phyloP scores from a whole-genome alignment of 2,888 invertebrate species.

The Melinaea marsaeus region DNA sequence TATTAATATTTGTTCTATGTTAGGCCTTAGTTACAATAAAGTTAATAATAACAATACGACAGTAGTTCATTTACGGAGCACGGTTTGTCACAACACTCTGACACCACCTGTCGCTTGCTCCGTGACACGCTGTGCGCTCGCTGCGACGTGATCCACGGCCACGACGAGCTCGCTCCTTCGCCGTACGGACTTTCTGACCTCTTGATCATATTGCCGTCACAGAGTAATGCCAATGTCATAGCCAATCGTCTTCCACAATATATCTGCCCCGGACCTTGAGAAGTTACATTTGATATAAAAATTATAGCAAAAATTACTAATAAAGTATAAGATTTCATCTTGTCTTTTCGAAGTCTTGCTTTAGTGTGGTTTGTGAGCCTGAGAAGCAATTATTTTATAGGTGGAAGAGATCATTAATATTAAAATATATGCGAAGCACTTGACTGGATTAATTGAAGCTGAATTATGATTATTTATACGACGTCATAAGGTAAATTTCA shows the following conservation, averaged over 20 bases:
- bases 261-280: constrained; percentile 25
- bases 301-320: constrained; percentile 9
- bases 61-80: constrained; percentile 33
- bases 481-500: no score
- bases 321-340: constrained; percentile 14
- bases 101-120: constrained; percentile 39
- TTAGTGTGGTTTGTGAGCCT: background rate
- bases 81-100: constrained; percentile 45
- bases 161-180: constrained; percentile 12
- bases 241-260: constrained; percentile 37
- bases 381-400: background rate
- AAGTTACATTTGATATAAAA: constrained; percentile 5
- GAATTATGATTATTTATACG: background rate
- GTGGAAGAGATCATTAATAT: background rate
- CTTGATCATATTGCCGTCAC: constrained; percentile 28
- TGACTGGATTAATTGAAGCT: background rate
- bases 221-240: constrained; percentile 28
- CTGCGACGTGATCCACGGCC: constrained; percentile 37
- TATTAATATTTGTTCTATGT: no score
- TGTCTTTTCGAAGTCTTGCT: background rate
- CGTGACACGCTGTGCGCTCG: constrained; percentile 32
- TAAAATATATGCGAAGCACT: constrained; percentile 1
- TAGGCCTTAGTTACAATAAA: background rate
- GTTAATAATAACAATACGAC: constrained; percentile 22
- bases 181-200: constrained; percentile 12